Evolutionary conservation across 2,113 vertebrate species (phyloP).

Genomic region (Reinhardtius hippoglossoides): DNA sequence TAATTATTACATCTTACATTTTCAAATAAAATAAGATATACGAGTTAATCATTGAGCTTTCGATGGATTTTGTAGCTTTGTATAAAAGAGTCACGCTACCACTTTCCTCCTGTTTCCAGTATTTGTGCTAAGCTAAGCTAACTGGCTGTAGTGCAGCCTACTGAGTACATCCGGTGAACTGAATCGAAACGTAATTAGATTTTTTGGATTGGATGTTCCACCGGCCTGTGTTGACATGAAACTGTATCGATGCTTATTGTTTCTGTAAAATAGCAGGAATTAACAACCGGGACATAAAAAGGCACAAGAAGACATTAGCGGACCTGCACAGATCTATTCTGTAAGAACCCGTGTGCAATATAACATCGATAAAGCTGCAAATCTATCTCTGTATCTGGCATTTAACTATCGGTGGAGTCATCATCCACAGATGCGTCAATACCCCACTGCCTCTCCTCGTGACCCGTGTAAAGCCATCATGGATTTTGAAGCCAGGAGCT

Average conservation of each 20-base stretch:
- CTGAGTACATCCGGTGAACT: neutral
- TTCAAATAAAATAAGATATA: too few relatives aligned
- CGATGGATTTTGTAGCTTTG: too few relatives aligned
- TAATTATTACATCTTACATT: too few relatives aligned
- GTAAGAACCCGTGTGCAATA: constrained; percentile 10
- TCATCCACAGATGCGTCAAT: constrained; percentile 36
- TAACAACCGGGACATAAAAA: neutral
- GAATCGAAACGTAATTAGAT: neutral
- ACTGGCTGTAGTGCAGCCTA: neutral
- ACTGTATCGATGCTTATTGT: neutral
- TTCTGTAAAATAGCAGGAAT: neutral
- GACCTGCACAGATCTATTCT: constrained; percentile 13
- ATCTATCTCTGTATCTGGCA: constrained; percentile 38
- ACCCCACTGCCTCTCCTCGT: constrained; percentile 20
- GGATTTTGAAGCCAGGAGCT: constrained; percentile 19
- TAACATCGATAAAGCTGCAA: constrained; percentile 1
- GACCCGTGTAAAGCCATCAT: constrained; percentile 21
- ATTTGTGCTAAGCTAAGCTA: neutral
- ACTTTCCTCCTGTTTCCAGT: neutral
- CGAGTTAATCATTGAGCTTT: too few relatives aligned
- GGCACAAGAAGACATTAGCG: constrained; percentile 5
- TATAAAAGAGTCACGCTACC: too few relatives aligned
- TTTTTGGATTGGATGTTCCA: neutral
- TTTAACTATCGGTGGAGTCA: constrained; percentile 25
- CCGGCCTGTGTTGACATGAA: neutral